Conservation (phyloP, 2,888 invertebrate species). For the Lutraria lutraria region DNA sequence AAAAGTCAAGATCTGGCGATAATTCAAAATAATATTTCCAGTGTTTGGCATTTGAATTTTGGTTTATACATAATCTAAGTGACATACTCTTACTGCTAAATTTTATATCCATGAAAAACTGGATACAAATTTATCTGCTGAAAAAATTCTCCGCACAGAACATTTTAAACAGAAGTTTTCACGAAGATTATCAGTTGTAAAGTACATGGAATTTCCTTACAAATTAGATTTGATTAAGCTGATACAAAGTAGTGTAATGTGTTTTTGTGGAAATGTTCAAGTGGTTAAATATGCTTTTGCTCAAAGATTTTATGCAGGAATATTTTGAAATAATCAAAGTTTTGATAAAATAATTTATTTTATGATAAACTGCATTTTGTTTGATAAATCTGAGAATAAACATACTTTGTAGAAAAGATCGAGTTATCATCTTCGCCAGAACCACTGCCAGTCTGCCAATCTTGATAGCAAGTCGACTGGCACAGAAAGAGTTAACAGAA, state of each 20-base stretch:
- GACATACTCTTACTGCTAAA: neutral
- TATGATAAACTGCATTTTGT: slow-evolving; percentile 41
- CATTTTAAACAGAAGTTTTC: neutral
- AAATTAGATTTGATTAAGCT: neutral
- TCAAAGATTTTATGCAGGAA: neutral
- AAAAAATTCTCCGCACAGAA: neutral
- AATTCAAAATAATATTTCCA: slow-evolving; percentile 6
- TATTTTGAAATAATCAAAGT: slow-evolving; percentile 26
- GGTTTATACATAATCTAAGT: slow-evolving; percentile 2
- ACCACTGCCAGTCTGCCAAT: slow-evolving; percentile 22
- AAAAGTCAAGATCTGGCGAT: neutral
- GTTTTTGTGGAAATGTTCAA: slow-evolving; percentile 12
- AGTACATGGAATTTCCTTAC: slow-evolving; percentile 16
- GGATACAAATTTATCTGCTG: neutral
- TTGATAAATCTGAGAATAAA: slow-evolving; percentile 54
- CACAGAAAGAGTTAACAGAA: slow-evolving; percentile 9
- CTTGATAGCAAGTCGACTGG: slow-evolving; percentile 20
- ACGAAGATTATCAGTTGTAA: slow-evolving; percentile 4
- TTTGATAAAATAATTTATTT: slow-evolving; percentile 39
- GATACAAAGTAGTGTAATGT: slow-evolving; percentile 14
- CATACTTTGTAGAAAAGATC: slow-evolving; percentile 31
- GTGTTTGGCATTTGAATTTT: slow-evolving; percentile 12
- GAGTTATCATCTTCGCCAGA: slow-evolving; percentile 20
- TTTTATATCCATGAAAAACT: neutral
- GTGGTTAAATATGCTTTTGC: slow-evolving; percentile 2